phyloP scores from a whole-genome alignment of 2,888 invertebrate species.

The Cylloceria caligata region DNA sequence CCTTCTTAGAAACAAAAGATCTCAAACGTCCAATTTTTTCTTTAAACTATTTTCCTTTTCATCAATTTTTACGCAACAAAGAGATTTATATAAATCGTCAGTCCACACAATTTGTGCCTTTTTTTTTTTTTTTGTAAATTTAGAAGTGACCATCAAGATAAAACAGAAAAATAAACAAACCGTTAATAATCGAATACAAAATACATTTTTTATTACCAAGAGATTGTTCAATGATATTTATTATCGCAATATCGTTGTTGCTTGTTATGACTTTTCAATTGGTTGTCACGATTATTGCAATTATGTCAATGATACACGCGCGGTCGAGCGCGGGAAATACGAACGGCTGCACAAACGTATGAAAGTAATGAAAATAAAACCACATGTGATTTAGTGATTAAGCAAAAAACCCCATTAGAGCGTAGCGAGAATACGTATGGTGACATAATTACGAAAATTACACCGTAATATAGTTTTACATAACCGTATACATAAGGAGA shows the following conservation, averaged over 20 bases:
- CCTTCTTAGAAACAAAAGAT: not conserved
- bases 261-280: constrained; percentile 33
- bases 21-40: constrained; percentile 3
- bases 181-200: constrained; percentile 1
- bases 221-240: constrained; percentile 39
- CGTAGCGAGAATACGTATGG: constrained; percentile 64
- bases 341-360: constrained; percentile 80
- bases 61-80: not conserved
- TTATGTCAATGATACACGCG: constrained; percentile 9
- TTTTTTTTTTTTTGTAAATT: constrained; percentile 17
- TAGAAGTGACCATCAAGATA: not conserved
- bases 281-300: constrained; percentile 22
- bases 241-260: constrained; percentile 41
- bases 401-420: constrained; percentile 74
- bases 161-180: constrained; percentile 27
- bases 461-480: constrained; percentile 73
- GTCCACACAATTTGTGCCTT: constrained; percentile 33
- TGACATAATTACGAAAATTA: constrained; percentile 67
- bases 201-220: not conserved
- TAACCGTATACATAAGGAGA: constrained; percentile 73
- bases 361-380: constrained; percentile 79
- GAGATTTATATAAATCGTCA: constrained; percentile 1
- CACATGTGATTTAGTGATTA: constrained; percentile 84
- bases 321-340: constrained; percentile 57
- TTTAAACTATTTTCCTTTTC: not conserved